These are phyloP conservation scores for Sphaerophoria taeniata DNA, from an alignment of 2,888 invertebrate species.

Conservation along the genomic window DNA sequence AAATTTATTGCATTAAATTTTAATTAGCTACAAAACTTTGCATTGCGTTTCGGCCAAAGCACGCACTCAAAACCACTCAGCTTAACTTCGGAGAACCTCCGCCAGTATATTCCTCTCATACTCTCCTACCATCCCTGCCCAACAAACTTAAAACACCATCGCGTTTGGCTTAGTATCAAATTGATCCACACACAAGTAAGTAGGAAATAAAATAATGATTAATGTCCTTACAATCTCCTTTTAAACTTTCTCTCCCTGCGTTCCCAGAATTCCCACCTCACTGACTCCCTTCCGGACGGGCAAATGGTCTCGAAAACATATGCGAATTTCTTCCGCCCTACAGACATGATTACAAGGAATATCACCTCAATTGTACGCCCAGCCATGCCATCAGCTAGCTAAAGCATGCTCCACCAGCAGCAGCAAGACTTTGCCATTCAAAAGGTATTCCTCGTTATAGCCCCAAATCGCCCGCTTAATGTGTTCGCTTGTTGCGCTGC, in stretches of 20 bases:
- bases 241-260: neutral
- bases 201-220: slow-evolving; percentile 60
- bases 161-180: slow-evolving; percentile 53
- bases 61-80: neutral
- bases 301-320: slow-evolving; percentile 42
- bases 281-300: slow-evolving; percentile 13
- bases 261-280: too few species aligned
- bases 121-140: slow-evolving; percentile 5
- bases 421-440: neutral
- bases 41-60: neutral
- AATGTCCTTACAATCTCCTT: slow-evolving; percentile 44
- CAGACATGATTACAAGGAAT: slow-evolving; percentile 51
- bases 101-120: neutral
- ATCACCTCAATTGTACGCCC: slow-evolving; percentile 15
- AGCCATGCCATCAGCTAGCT: neutral
- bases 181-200: slow-evolving; percentile 33
- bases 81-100: neutral
- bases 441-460: slow-evolving; percentile 30
- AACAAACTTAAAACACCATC: neutral
- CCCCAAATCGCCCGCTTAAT: slow-evolving; percentile 59
- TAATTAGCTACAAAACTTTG: slow-evolving; percentile 7
- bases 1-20: neutral
- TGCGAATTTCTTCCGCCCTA: slow-evolving; percentile 49
- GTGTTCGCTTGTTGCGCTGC: slow-evolving; percentile 76
- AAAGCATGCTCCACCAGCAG: neutral